phyloP scores from a whole-genome alignment of 2,888 invertebrate species.

The Tuta absoluta region DNA sequence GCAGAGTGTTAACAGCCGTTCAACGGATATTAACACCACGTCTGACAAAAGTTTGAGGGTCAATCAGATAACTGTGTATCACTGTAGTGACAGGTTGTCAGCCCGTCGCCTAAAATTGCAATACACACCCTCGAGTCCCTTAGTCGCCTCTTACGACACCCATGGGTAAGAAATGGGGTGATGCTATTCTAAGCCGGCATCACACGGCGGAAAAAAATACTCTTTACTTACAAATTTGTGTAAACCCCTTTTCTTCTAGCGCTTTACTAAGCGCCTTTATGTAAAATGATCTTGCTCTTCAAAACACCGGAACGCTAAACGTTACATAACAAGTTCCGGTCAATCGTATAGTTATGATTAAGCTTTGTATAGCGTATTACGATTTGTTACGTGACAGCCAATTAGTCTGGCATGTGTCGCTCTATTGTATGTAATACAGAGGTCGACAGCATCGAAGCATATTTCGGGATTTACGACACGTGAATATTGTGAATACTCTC shows the following conservation, averaged over 20 bases:
- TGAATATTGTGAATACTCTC: neutral
- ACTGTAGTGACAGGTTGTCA: too few relatives aligned
- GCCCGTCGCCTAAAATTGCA: too few relatives aligned
- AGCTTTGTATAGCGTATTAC: conserved; percentile 36
- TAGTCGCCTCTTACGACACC: too few relatives aligned
- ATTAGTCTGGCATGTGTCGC: neutral
- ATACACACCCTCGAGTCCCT: too few relatives aligned
- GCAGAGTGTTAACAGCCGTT: too few relatives aligned
- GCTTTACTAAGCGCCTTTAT: conserved; percentile 4
- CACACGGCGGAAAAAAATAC: too few relatives aligned
- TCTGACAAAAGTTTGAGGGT: too few relatives aligned
- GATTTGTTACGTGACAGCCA: conserved; percentile 35
- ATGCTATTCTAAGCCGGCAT: too few relatives aligned
- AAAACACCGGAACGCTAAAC: conserved; percentile 28
- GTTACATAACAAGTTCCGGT: conserved; percentile 32
- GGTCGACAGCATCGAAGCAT: conserved; percentile 33
- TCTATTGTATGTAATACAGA: conserved; percentile 10
- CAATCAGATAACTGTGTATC: too few relatives aligned
- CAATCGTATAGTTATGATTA: conserved; percentile 37
- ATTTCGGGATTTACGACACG: neutral
- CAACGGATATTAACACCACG: too few relatives aligned
- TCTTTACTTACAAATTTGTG: conserved; percentile 11
- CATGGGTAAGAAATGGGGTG: too few relatives aligned
- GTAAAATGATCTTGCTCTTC: neutral
- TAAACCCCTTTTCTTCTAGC: neutral